A percentile compares a stretch with the other conserved stretches of the same genome.
phyloP scores from a whole-genome alignment of 2,113 vertebrate species.

The Emydocephalus ijimae region DNA sequence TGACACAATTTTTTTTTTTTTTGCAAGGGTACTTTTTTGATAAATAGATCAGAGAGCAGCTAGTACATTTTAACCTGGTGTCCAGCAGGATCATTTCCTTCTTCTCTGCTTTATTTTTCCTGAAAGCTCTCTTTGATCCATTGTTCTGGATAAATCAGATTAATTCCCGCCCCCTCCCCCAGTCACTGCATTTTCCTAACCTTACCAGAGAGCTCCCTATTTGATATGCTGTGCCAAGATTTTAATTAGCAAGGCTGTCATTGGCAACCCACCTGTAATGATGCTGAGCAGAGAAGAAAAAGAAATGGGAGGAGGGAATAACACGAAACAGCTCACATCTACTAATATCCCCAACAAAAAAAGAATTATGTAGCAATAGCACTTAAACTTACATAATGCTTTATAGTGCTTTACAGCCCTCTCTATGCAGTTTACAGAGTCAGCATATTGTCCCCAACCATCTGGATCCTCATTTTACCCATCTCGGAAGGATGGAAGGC shows the following conservation, averaged over 20 bases:
- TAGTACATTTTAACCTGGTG: conserved; percentile 2
- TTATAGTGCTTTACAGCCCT: no score
- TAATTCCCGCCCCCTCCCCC: conserved; percentile 5
- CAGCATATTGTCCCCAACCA: no score
- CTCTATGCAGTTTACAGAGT: no score
- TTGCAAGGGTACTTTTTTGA: conserved; percentile 18
- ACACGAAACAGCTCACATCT: neutral
- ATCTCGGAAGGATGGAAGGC: no score
- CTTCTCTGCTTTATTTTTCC: neutral
- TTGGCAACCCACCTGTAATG: conserved; percentile 11
- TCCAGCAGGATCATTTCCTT: neutral
- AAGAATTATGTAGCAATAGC: neutral
- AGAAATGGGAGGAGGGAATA: neutral
- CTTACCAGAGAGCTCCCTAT: neutral
- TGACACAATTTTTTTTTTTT: conserved; percentile 13
- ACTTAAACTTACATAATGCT: no score
- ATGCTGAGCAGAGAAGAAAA: neutral
- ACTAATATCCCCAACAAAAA: neutral
- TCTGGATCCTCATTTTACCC: no score
- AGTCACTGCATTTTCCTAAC: conserved; percentile 9
- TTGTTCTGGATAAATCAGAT: conserved; percentile 7
- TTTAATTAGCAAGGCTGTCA: conserved; percentile 25
- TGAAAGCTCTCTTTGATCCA: conserved; percentile 14
- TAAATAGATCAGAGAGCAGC: conserved; percentile 22
- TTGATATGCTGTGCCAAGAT: conserved; percentile 15